These are phyloP conservation scores for Penaeus japonicus DNA, from an alignment of 1,140 invertebrate genomes.

Conservation along the genomic window DNA sequence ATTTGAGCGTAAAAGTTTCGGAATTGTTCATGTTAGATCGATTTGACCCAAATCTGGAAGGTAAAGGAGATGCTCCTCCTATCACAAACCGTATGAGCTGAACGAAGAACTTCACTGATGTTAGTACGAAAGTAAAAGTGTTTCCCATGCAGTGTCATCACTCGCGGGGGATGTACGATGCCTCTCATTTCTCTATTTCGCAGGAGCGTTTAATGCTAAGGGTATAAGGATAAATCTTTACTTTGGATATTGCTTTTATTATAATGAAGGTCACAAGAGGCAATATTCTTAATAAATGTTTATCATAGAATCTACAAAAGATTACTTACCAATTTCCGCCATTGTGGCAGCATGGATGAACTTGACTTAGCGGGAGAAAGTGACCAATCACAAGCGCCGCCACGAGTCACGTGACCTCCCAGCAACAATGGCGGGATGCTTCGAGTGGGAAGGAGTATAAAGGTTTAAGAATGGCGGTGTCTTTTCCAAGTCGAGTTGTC, in stretches of 20 bases:
- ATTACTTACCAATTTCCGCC: background rate
- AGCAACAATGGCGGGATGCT: conserved; percentile 39
- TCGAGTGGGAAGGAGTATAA: conserved; percentile 37
- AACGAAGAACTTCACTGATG: background rate
- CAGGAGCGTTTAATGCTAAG: background rate
- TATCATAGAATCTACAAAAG: background rate
- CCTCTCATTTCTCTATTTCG: background rate
- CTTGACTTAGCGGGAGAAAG: conserved; percentile 45
- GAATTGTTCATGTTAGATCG: no score
- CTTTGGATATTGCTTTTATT: background rate
- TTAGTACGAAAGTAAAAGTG: conserved; percentile 50
- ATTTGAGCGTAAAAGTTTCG: no score
- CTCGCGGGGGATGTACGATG: conserved; percentile 28
- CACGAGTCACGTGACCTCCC: conserved; percentile 44
- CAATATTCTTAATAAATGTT: background rate
- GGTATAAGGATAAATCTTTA: background rate
- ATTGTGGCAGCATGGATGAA: background rate
- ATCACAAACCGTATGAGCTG: background rate
- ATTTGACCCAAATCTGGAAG: no score
- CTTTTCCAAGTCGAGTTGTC: conserved; percentile 39
- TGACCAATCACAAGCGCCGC: conserved; percentile 28
- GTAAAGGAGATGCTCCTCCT: no score
- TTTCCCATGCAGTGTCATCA: background rate
- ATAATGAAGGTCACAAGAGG: background rate
- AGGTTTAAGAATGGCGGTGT: conserved; percentile 48